phyloP scores from a whole-genome alignment of 2,888 invertebrate species.

The Macrosoma leucophasiata region DNA sequence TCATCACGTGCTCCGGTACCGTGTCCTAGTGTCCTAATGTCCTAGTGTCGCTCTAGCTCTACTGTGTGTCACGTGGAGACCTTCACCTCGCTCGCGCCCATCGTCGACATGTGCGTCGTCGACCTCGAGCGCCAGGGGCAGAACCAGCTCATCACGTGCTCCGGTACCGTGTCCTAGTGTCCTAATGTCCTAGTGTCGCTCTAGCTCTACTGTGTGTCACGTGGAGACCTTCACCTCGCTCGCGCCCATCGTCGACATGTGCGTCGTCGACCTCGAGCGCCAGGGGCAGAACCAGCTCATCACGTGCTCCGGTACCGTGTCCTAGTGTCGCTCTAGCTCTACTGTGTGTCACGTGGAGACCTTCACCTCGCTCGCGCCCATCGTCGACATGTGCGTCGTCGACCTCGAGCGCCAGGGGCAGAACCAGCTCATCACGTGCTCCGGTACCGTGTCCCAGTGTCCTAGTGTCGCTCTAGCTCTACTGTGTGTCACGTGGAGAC shows the following conservation, averaged over 20 bases:
- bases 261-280: constrained; percentile 93
- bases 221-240: constrained; percentile 98
- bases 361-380: constrained; percentile 97
- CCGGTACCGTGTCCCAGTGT: constrained; percentile 74
- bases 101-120: background rate
- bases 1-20: constrained; percentile 95
- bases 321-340: background rate
- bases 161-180: too few species aligned
- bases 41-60: too few species aligned
- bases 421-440: constrained; percentile 97
- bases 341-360: background rate
- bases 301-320: constrained; percentile 88
- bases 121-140: constrained; percentile 97
- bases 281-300: constrained; percentile 98
- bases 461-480: background rate
- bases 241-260: constrained; percentile 98
- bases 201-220: constrained; percentile 86
- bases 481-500: too few species aligned
- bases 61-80: too few species aligned
- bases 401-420: constrained; percentile 97
- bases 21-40: constrained; percentile 14
- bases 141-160: constrained; percentile 97
- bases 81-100: background rate
- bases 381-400: constrained; percentile 95
- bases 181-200: too few species aligned